These are phyloP conservation scores for Eristalis arbustorum DNA, from an alignment of 2,888 invertebrate species.

Conservation along the genomic window DNA sequence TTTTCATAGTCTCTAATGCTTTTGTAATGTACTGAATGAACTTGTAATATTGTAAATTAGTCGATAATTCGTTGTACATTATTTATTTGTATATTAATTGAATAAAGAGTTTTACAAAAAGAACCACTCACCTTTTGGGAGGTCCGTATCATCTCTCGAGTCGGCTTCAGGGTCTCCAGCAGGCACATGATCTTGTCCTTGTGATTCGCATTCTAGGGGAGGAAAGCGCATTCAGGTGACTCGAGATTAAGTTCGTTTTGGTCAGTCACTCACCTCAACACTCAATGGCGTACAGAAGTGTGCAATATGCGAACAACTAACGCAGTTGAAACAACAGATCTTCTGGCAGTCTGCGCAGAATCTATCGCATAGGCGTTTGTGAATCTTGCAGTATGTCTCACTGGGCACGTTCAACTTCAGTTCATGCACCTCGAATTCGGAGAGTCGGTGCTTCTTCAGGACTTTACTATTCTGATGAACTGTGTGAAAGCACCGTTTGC, in stretches of 20 bases:
- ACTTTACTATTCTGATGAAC: conserved; percentile 76
- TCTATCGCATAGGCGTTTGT: conserved; percentile 64
- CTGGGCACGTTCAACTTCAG: conserved; percentile 64
- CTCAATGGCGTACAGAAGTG: conserved; percentile 70
- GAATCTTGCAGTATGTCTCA: conserved; percentile 70
- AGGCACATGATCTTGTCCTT: conserved; percentile 71
- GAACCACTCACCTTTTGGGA: conserved; percentile 74
- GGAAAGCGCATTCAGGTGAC: not conserved
- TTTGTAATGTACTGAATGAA: conserved; percentile 17
- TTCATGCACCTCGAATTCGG: conserved; percentile 54
- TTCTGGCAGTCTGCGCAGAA: conserved; percentile 73
- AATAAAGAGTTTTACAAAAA: conserved; percentile 27
- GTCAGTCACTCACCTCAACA: conserved; percentile 71
- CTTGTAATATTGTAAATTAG: conserved; percentile 39
- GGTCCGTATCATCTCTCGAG: conserved; percentile 72
- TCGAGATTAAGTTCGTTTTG: not conserved
- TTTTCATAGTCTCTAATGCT: not conserved
- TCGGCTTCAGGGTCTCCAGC: conserved; percentile 72
- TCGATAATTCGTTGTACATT: conserved; percentile 47
- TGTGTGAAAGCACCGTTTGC: conserved; percentile 75
- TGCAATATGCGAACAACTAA: conserved; percentile 64
- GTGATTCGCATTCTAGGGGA: conserved; percentile 72
- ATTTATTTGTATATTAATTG: conserved; percentile 53
- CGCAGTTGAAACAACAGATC: conserved; percentile 72
- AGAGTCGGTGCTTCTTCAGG: conserved; percentile 73